phyloP scores from a whole-genome alignment of 2,113 vertebrate species.

The Salvator merianae region DNA sequence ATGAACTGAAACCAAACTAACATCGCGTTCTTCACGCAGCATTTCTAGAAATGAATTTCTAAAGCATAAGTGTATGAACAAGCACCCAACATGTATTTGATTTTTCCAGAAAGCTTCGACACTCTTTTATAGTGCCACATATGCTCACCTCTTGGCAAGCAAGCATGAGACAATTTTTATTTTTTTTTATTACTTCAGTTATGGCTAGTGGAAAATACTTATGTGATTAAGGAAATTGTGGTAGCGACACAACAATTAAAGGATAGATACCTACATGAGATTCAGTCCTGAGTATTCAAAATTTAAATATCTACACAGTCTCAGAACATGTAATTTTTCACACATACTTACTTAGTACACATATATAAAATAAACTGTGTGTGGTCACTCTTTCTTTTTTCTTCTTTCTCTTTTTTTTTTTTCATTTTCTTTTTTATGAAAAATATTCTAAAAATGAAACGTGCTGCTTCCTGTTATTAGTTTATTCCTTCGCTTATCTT shows the following conservation, averaged over 20 bases:
- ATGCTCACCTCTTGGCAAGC: neutral
- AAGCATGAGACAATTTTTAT: neutral
- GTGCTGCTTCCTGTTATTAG: no score
- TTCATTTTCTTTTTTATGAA: constrained; percentile 3
- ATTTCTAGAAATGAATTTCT: neutral
- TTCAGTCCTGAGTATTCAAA: neutral
- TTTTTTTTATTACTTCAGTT: neutral
- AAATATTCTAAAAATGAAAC: neutral
- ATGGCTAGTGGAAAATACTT: neutral
- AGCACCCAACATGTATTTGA: neutral
- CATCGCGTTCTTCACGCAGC: neutral
- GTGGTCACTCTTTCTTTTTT: no score
- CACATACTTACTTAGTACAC: no score
- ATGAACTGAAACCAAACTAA: neutral
- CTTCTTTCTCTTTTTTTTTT: no score
- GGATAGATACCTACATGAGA: neutral
- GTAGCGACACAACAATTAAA: neutral
- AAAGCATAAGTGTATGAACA: neutral
- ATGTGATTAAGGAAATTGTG: neutral
- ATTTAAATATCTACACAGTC: neutral
- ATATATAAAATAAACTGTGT: no score
- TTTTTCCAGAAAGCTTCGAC: neutral
- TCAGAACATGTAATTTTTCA: neutral
- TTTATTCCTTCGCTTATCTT: no score
- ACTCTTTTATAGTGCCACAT: neutral